Base-by-base conservation (phyloP, 2,888 invertebrate species). In the Chloromyia formosa region DNA sequence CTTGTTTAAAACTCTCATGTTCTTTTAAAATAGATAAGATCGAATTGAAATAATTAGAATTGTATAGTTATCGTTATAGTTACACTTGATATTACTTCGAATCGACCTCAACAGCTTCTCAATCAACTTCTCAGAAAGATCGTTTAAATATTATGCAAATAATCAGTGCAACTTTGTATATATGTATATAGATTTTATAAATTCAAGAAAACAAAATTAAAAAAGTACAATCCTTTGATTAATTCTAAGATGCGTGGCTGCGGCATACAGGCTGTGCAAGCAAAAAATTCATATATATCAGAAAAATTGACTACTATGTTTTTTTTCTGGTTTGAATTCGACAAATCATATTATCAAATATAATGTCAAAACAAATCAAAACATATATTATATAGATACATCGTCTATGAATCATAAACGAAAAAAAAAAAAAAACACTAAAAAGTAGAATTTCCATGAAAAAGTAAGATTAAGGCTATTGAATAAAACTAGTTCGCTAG, bases 231-330 rank as follows among this genome's bases (percentile, higher is more conserved):
- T 35, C 27, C 78, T 18, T 23, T 40, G 27, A 71, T 10, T 71
- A 42, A 73, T 77, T 80, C 80, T 79, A 82, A 80, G 82, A 85
- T 86, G 86, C 86, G 86, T 86, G 86, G 86, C 86, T 85, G 85
- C 85, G 85, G 86, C 86, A 85, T 84, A 84, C 84, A 84, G 82
- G 82, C 81, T 83, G 85, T 85, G 85, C 86, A 86, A 85, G 85
- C 85, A 86, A 84, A 80, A 84, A 84, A 84, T 81, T 81, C 80
- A 56, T 80, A 82, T 82, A 78, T 77, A 60, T 78, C 78, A 75
- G 77, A 77, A 78, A 49, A 78, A 78, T 66, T 74, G 73, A 75
- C 73, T 76, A 74, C 75, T 35, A 35, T 35, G 27, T 35, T 35
- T 7, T 35, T n/a, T 35, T 35, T 35, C 2, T 35, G 27, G 2